Evolutionary conservation across 2,113 vertebrate genomes (phyloP).

Genomic region (Malurus elegans): DNA sequence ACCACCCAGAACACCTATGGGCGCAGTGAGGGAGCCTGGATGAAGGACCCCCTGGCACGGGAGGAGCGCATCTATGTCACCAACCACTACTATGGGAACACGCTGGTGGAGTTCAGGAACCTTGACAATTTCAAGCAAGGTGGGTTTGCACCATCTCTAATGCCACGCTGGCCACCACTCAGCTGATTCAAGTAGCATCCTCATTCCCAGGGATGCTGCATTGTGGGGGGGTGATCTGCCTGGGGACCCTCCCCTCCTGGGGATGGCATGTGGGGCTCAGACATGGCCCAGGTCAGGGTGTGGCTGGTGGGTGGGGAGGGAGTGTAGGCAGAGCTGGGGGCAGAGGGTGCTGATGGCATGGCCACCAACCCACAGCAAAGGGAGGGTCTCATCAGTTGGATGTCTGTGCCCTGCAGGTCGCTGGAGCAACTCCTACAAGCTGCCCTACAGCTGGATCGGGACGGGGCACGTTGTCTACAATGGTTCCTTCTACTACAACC

Average conservation of each 20-base stretch:
- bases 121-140: constrained; percentile 95
- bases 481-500: constrained; percentile 93
- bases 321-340: not conserved
- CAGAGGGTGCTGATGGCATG: not conserved
- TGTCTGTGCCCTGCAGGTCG: constrained; percentile 76
- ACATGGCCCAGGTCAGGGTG: not conserved
- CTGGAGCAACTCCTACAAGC: constrained; percentile 95
- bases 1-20: constrained; percentile 93
- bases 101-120: constrained; percentile 91
- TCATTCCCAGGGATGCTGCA: not conserved
- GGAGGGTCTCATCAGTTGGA: not conserved
- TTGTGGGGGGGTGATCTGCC: not conserved
- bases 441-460: constrained; percentile 96
- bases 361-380: not conserved
- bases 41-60: constrained; percentile 91
- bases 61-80: constrained; percentile 91
- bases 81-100: constrained; percentile 95
- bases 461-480: constrained; percentile 92
- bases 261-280: accelerated
- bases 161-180: accelerated
- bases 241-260: not conserved
- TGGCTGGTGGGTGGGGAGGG: accelerated
- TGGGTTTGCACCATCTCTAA: not conserved
- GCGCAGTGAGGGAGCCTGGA: constrained; percentile 93
- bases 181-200: not conserved